Evolutionary conservation across 2,888 invertebrate genomes (phyloP).

Genomic region (Isotomurus palustris): DNA sequence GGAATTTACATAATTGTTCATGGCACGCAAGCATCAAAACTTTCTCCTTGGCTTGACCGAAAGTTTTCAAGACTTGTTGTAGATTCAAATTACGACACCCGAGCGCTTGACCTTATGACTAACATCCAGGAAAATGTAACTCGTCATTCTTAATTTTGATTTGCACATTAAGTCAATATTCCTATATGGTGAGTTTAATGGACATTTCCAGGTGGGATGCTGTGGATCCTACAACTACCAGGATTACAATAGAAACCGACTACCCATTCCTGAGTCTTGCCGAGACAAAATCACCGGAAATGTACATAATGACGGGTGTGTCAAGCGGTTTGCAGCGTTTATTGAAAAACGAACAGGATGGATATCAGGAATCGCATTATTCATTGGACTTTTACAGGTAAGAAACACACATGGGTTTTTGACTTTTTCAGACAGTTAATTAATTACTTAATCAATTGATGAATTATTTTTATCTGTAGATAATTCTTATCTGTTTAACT

Average conservation of each 20-base stretch:
- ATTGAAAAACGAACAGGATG: constrained; percentile 77
- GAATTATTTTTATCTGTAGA: constrained; percentile 10
- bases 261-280: constrained; percentile 77
- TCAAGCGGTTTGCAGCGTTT: constrained; percentile 82
- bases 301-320: constrained; percentile 81
- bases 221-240: constrained; percentile 82
- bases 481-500: constrained; percentile 25
- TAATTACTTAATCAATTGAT: not conserved
- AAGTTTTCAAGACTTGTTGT: constrained; percentile 67
- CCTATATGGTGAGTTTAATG: constrained; percentile 13
- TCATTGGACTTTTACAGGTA: constrained; percentile 72
- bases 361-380: constrained; percentile 73
- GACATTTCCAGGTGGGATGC: constrained; percentile 67
- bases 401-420: too few relatives aligned
- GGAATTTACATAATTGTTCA: constrained; percentile 71
- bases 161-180: constrained; percentile 4
- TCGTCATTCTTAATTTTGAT: constrained; percentile 31
- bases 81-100: constrained; percentile 66
- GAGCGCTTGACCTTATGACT: constrained; percentile 63
- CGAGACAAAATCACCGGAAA: constrained; percentile 83
- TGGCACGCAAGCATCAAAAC: constrained; percentile 72
- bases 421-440: not conserved
- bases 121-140: constrained; percentile 81
- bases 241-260: constrained; percentile 70
- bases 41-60: constrained; percentile 70